Conservation (phyloP, 2,888 invertebrate genomes). For the Apamea anceps region DNA sequence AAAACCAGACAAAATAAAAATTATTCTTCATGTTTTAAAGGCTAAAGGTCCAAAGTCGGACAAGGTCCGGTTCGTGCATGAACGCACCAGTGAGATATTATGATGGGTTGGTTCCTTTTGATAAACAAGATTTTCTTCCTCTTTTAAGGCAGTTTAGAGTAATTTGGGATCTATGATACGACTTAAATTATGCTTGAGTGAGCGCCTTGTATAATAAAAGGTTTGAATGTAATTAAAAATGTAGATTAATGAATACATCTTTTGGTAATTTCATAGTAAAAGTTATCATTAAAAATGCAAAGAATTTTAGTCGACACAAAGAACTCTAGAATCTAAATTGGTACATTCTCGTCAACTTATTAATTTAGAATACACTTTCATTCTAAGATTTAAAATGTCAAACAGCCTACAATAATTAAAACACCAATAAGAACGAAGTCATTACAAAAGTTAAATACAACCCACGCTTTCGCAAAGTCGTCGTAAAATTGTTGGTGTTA, state of each 20-base stretch:
- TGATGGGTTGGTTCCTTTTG: slow-evolving; percentile 23
- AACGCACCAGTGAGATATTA: slow-evolving; percentile 11
- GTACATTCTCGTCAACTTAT: not conserved
- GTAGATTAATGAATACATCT: not conserved
- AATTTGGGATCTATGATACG: slow-evolving; percentile 20
- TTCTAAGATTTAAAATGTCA: not conserved
- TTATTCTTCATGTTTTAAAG: not conserved
- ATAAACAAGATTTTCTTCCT: not conserved
- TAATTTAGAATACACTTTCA: slow-evolving; percentile 8
- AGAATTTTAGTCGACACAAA: not conserved
- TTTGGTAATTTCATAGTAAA: not conserved
- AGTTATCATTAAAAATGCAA: not conserved
- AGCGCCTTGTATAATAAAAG: slow-evolving; percentile 6
- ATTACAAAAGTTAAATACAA: slow-evolving; percentile 44
- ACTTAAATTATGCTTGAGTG: slow-evolving; percentile 15
- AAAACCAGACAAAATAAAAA: not conserved
- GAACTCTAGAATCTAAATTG: not conserved
- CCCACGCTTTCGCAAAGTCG: slow-evolving; percentile 27
- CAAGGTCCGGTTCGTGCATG: slow-evolving; percentile 9
- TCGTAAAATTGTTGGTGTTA: slow-evolving; percentile 12
- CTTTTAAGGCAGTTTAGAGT: not conserved
- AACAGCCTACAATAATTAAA: slow-evolving; percentile 1
- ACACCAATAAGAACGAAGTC: slow-evolving; percentile 26
- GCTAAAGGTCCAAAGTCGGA: not conserved
- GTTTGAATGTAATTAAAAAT: slow-evolving; percentile 6